Conservation (phyloP, 2,113 vertebrate species). For the Asarcornis scutulata region DNA sequence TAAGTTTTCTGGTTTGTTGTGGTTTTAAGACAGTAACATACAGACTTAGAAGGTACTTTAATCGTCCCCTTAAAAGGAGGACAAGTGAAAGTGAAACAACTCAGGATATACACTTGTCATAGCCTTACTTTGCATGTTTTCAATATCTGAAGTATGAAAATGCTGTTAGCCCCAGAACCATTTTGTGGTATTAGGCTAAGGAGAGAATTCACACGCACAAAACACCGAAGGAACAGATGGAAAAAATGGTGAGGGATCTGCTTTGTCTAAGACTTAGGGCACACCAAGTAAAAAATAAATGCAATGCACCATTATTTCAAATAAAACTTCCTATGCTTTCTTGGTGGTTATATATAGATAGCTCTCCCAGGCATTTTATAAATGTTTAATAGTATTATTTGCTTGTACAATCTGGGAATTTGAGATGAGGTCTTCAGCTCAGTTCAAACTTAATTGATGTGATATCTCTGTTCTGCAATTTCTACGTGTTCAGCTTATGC, state of each 20-base stretch:
- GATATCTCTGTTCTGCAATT: background rate
- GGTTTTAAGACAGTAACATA: background rate
- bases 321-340: background rate
- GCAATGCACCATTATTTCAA: slow-evolving; percentile 1
- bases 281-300: background rate
- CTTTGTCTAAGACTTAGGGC: background rate
- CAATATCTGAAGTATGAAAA: background rate
- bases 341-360: slow-evolving; percentile 1
- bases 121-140: background rate
- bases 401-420: background rate
- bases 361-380: background rate
- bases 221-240: background rate
- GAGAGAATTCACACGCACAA: background rate
- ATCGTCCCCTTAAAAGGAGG: background rate
- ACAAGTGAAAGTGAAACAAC: background rate
- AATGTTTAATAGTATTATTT: slow-evolving; percentile 31
- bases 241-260: background rate
- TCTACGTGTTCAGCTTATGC: background rate
- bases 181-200: background rate
- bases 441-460: background rate
- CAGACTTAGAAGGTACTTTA: background rate
- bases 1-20: background rate
- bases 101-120: background rate
- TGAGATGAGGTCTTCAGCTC: slow-evolving; percentile 15
- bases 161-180: background rate